These are phyloP conservation scores for Gonioctena quinquepunctata DNA, from an alignment of 1,140 invertebrate genomes.

Conservation along the genomic window DNA sequence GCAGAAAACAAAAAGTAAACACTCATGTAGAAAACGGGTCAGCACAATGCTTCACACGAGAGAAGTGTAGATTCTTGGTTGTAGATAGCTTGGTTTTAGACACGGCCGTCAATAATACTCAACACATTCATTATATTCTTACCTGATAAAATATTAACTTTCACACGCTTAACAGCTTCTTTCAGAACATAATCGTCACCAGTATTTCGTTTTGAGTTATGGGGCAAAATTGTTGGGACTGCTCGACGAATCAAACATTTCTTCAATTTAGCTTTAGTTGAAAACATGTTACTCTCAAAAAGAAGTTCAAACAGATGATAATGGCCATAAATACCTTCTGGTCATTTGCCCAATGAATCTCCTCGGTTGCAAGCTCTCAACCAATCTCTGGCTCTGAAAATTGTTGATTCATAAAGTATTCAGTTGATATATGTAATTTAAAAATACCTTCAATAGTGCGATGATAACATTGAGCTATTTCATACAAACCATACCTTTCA, in stretches of 20 bases:
- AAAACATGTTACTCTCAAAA: neutral
- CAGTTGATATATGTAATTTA: no score
- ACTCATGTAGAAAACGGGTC: no score
- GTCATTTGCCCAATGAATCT: neutral
- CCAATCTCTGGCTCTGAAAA: neutral
- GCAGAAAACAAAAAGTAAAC: no score
- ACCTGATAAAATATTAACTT: neutral
- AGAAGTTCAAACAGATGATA: neutral
- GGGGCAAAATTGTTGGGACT: neutral
- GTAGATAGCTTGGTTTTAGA: no score
- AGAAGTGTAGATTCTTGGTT: no score
- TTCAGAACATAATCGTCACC: no score
- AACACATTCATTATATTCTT: neutral
- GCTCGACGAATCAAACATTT: neutral
- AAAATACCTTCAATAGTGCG: no score
- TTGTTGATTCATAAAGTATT: no score
- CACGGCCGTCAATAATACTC: no score
- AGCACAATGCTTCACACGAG: no score
- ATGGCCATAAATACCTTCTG: neutral
- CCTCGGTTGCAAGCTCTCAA: neutral
- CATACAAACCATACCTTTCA: neutral
- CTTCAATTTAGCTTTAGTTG: neutral
- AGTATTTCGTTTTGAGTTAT: neutral
- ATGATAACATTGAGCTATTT: no score
- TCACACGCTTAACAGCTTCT: neutral